Base-by-base conservation (phyloP, 2,113 vertebrate genomes). In the Hassar affinis region DNA sequence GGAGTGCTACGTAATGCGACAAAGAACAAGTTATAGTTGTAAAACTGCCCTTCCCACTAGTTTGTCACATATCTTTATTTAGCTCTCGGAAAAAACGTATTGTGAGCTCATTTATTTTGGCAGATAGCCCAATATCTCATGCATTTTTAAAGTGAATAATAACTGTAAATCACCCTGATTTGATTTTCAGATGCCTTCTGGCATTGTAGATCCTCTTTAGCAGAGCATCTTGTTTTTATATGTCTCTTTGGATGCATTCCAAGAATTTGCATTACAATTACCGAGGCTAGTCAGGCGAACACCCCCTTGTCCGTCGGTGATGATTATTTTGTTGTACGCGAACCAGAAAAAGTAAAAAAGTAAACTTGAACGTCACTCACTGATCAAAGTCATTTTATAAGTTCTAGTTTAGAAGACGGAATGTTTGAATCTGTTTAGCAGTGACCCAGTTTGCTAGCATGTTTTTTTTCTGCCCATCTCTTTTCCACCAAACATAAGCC, bases 131-230 rank as follows among this genome's bases (percentile, higher is more conserved):
- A 49, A 11, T n/a, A n/a, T 68, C 84, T 54, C 54, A 72, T 90
- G 86, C 91, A 90, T 91, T 79, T 88, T 81, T 57, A 57, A 68
- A 75, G 79, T 84, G 62, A 52, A 51, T 88, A 82, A 90, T 91
- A 68, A 76, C 84, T 87, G 91, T 93, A 90, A 92, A 91, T 91
- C 85, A 86, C 86, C 87, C 89, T 90, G 86, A 87, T 91, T 90
- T 81, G 78, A 79, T 86, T 89, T 84, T 84, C 14, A 80, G 49
- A 52, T 85, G 89, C 89, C 90, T 89, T 89, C 89, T 90, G 89
- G 87, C 88, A 85, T 68, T 79, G 80, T 80, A 12, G 20, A 79
- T 86, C 85, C 87, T 86, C 86, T 85, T 85, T 86, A 85, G 85
- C 76, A 86, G 81, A 87, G 87, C 82, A 82, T 79, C 88, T 72